Conservation (phyloP, 2,888 invertebrate species). For the Rotaria macrura region DNA sequence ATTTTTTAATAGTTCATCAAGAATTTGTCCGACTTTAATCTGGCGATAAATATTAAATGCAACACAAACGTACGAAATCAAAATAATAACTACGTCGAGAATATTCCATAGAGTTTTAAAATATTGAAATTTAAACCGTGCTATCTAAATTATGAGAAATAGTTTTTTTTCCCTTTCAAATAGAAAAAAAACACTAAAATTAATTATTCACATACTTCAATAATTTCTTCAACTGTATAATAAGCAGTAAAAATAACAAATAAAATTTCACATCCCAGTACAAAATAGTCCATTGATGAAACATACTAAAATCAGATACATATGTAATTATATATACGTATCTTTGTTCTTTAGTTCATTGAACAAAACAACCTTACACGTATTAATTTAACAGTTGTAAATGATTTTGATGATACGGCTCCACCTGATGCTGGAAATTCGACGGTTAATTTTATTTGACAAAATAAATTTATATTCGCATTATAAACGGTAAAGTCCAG, state of each 20-base stretch:
- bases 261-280: constrained; percentile 30
- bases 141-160: constrained; percentile 37
- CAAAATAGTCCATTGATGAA: constrained; percentile 32
- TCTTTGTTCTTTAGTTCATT: not conserved
- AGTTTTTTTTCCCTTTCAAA: not conserved
- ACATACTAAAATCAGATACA: constrained; percentile 23
- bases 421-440: constrained; percentile 53
- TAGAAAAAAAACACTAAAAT: too few species aligned
- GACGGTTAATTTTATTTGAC: constrained; percentile 55
- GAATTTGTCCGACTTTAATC: constrained; percentile 42
- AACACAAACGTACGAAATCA: constrained; percentile 47
- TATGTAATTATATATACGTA: not conserved
- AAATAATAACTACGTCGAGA: constrained; percentile 55
- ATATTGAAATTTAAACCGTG: constrained; percentile 42
- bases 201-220: constrained; percentile 20
- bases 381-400: constrained; percentile 57
- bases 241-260: constrained; percentile 30
- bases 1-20: constrained; percentile 42
- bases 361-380: constrained; percentile 38
- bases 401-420: constrained; percentile 56
- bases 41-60: constrained; percentile 47
- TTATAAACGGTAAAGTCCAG: constrained; percentile 66
- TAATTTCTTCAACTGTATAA: constrained; percentile 28
- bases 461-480: constrained; percentile 63
- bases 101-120: constrained; percentile 56